Evolutionary conservation across 1,140 invertebrate genomes (phyloP).

Genomic region (Zophobas morio): DNA sequence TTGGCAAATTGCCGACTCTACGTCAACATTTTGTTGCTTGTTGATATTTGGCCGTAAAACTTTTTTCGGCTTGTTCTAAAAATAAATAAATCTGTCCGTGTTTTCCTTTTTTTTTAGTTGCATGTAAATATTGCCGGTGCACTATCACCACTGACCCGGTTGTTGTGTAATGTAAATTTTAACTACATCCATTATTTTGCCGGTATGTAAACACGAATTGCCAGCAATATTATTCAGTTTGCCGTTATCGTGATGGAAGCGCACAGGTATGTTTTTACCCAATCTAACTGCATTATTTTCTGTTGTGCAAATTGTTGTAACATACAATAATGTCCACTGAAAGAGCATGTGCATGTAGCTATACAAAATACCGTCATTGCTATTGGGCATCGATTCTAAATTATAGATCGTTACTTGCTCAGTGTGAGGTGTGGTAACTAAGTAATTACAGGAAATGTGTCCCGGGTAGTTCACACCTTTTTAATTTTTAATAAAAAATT

Average conservation of each 20-base stretch:
- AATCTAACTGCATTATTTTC: not conserved
- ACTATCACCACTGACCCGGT: slow-evolving; percentile 31
- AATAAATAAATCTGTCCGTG: slow-evolving; percentile 12
- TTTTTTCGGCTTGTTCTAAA: slow-evolving; percentile 29
- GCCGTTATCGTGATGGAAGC: slow-evolving; percentile 29
- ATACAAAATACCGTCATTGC: too few species aligned
- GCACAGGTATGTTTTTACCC: slow-evolving; percentile 34
- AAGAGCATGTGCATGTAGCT: too few species aligned
- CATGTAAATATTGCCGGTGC: slow-evolving; percentile 16
- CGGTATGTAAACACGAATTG: slow-evolving; percentile 29
- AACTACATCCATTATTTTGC: slow-evolving; percentile 21
- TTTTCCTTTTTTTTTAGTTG: slow-evolving; percentile 10
- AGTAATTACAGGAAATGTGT: too few species aligned
- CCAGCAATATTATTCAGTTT: slow-evolving; percentile 23
- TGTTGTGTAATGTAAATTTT: slow-evolving; percentile 42
- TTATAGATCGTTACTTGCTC: too few species aligned
- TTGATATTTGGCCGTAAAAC: slow-evolving; percentile 33
- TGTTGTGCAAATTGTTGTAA: slow-evolving; percentile 10
- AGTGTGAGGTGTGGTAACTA: too few species aligned
- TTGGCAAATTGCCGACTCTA: slow-evolving; percentile 38
- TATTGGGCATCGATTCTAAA: too few species aligned
- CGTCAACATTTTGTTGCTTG: slow-evolving; percentile 42
- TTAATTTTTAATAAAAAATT: too few species aligned
- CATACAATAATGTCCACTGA: not conserved
- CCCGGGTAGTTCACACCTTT: too few species aligned